Conservation (phyloP, 2,113 vertebrate genomes). For the Lophochroa leadbeateri region DNA sequence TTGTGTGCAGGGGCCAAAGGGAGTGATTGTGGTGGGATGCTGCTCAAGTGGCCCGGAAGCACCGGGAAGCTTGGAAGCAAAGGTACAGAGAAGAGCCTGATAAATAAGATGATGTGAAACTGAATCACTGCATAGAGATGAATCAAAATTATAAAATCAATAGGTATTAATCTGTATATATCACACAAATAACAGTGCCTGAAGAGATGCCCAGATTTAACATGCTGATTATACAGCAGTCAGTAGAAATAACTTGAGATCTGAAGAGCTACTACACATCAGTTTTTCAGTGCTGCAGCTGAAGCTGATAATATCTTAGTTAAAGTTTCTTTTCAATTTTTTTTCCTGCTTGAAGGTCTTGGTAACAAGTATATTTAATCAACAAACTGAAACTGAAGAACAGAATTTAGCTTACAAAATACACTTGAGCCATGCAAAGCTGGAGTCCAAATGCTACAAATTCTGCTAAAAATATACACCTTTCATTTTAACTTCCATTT, state of each 20-base stretch:
- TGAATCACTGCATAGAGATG: constrained; percentile 41
- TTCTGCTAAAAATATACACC: constrained; percentile 37
- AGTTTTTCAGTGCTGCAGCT: not conserved
- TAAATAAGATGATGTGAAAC: constrained; percentile 55
- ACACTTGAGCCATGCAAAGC: constrained; percentile 12
- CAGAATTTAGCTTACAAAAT: constrained; percentile 47
- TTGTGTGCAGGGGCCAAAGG: not conserved
- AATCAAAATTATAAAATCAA: constrained; percentile 74
- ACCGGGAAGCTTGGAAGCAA: not conserved
- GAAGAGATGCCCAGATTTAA: constrained; percentile 61
- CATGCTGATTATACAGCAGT: constrained; percentile 42
- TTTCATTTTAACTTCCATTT: constrained; percentile 7
- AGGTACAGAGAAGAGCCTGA: not conserved
- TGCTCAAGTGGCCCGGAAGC: not conserved
- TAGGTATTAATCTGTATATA: constrained; percentile 68
- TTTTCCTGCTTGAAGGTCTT: constrained; percentile 20
- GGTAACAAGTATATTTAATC: constrained; percentile 43
- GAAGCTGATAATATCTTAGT: not conserved
- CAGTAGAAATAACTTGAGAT: constrained; percentile 44
- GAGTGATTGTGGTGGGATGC: not conserved
- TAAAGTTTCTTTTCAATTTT: not conserved
- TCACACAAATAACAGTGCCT: constrained; percentile 64
- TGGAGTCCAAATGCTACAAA: constrained; percentile 4
- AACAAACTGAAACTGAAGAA: not conserved
- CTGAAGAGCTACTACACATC: not conserved